phyloP scores from a whole-genome alignment of 2,888 invertebrate genomes.

The Blomia tropicalis region DNA sequence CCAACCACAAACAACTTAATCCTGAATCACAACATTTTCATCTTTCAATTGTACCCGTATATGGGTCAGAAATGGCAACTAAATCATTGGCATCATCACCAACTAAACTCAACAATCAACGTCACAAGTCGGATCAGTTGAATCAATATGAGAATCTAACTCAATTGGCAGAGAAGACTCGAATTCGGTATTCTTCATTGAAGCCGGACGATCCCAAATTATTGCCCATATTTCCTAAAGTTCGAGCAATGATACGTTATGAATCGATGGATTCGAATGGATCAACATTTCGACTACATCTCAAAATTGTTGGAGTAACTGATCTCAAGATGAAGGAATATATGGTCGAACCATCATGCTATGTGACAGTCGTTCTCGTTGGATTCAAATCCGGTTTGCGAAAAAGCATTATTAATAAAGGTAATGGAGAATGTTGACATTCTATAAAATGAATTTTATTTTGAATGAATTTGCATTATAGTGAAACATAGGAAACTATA shows the following conservation, averaged over 20 bases:
- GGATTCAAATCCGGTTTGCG: neutral
- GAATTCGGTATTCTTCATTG: neutral
- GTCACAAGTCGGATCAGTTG: neutral
- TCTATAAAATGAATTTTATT: no score
- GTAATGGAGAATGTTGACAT: no score
- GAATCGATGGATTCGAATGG: neutral
- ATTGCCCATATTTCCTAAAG: neutral
- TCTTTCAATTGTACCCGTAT: constrained; percentile 25
- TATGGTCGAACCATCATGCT: constrained; percentile 23
- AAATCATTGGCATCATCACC: neutral
- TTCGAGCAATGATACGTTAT: constrained; percentile 1
- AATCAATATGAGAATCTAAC: constrained; percentile 10
- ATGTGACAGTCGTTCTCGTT: constrained; percentile 19
- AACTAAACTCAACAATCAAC: no score
- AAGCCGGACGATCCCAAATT: neutral
- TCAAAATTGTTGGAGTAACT: constrained; percentile 10
- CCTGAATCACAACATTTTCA: constrained; percentile 26
- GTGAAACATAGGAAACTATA: no score
- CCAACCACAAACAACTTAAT: neutral
- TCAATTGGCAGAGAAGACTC: neutral
- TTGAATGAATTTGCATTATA: no score
- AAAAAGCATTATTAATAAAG: neutral
- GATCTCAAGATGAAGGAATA: constrained; percentile 23
- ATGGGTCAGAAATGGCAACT: constrained; percentile 17
- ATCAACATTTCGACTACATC: neutral